Evolutionary conservation across 2,113 vertebrate species (phyloP).

Genomic region (Egretta garzetta): DNA sequence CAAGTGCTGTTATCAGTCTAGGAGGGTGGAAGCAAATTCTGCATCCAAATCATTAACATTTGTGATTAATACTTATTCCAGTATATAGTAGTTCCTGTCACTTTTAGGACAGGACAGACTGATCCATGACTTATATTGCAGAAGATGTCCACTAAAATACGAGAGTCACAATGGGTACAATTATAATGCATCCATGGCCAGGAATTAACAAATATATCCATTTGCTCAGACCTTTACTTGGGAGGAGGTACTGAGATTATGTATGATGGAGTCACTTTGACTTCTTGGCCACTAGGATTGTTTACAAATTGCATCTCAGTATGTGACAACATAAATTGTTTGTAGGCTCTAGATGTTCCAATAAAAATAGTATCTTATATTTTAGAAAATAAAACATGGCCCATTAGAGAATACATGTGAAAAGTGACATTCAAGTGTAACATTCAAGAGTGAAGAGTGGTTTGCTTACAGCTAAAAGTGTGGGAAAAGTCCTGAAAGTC

Average conservation of each 20-base stretch:
- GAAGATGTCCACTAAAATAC: neutral
- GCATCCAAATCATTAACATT: neutral
- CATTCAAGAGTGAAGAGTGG: neutral
- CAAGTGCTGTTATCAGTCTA: neutral
- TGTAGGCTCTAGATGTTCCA: neutral
- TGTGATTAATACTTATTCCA: neutral
- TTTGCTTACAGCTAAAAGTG: neutral
- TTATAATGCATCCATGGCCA: neutral
- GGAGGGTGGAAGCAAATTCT: neutral
- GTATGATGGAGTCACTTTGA: neutral
- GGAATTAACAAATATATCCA: neutral
- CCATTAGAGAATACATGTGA: neutral
- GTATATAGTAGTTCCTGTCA: neutral
- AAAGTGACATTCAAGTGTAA: neutral
- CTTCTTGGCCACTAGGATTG: neutral
- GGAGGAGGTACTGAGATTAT: neutral
- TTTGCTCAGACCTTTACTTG: neutral
- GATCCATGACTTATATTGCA: neutral
- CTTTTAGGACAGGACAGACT: neutral
- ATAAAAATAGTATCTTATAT: neutral
- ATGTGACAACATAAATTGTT: neutral
- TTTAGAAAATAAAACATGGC: neutral
- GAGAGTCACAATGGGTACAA: fast-evolving
- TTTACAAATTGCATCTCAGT: neutral
- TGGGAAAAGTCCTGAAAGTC: neutral